Conservation (phyloP, 2,888 invertebrate genomes). For the Harmothoe impar region DNA sequence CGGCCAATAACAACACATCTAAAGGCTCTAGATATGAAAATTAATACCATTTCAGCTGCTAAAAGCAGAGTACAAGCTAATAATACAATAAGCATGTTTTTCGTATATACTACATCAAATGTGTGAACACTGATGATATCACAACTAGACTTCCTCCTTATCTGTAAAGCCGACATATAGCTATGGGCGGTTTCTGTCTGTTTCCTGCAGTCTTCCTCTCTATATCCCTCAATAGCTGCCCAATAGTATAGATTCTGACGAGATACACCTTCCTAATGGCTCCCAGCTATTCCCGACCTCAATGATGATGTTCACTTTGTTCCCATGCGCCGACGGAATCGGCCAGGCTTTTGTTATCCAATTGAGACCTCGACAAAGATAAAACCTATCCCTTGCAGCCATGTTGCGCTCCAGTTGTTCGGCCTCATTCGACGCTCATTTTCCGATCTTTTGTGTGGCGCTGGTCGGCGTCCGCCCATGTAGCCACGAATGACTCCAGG, state of each 20-base stretch:
- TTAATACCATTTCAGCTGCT: not conserved
- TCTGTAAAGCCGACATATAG: slow-evolving; percentile 17
- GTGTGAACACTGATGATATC: slow-evolving; percentile 46
- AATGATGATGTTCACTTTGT: slow-evolving; percentile 59
- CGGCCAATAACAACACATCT: not conserved
- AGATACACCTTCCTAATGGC: slow-evolving; percentile 17
- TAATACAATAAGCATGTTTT: not conserved
- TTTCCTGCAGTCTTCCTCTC: not conserved
- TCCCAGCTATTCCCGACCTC: slow-evolving; percentile 53
- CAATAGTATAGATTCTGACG: slow-evolving; percentile 38
- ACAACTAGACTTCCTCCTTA: slow-evolving; percentile 1
- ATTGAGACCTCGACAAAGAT: slow-evolving; percentile 58
- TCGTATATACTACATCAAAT: not conserved
- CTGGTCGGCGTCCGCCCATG: not conserved
- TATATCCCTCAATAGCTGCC: not conserved
- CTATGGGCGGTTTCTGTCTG: slow-evolving; percentile 36
- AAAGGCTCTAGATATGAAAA: no score
- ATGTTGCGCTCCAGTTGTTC: slow-evolving; percentile 38
- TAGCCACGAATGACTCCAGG: slow-evolving; percentile 2
- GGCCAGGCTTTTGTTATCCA: slow-evolving; percentile 56
- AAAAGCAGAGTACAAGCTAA: not conserved
- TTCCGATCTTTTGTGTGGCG: slow-evolving; percentile 38
- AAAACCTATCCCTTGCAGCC: slow-evolving; percentile 52
- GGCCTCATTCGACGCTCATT: slow-evolving; percentile 51
- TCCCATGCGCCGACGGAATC: slow-evolving; percentile 33